phyloP scores from a whole-genome alignment of 2,888 invertebrate genomes.

The Autographa pulchrina region DNA sequence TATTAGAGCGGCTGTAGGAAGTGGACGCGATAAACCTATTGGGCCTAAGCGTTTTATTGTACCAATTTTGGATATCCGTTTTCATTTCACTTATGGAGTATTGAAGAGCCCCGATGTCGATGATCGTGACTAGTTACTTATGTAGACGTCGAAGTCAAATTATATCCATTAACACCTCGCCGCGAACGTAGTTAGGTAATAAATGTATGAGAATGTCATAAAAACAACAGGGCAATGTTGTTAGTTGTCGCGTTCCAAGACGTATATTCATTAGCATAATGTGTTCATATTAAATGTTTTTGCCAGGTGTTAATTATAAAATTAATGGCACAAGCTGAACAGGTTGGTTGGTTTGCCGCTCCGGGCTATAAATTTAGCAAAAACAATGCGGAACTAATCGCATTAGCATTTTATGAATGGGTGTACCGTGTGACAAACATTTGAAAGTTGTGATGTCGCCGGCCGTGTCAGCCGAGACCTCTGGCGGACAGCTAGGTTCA shows the following conservation, averaged over 20 bases:
- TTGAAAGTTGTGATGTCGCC: constrained; percentile 79
- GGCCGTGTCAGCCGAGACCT: constrained; percentile 47
- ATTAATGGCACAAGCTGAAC: constrained; percentile 70
- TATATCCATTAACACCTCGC: constrained; percentile 79
- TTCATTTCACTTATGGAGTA: constrained; percentile 69
- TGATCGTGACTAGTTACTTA: constrained; percentile 57
- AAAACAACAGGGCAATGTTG: constrained; percentile 47
- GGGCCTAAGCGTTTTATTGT: constrained; percentile 88
- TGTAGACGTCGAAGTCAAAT: constrained; percentile 69
- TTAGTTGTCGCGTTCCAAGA: constrained; percentile 54
- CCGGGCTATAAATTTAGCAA: constrained; percentile 78
- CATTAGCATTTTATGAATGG: constrained; percentile 85
- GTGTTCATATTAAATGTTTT: constrained; percentile 71
- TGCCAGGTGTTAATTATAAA: constrained; percentile 80
- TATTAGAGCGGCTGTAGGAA: constrained; percentile 87
- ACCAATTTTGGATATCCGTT: constrained; percentile 86
- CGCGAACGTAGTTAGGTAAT: constrained; percentile 49
- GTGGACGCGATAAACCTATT: constrained; percentile 87
- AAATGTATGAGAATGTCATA: constrained; percentile 60
- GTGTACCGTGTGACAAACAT: constrained; percentile 74
- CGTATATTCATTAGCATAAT: constrained; percentile 63
- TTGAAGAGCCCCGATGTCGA: constrained; percentile 67
- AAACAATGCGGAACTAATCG: constrained; percentile 80
- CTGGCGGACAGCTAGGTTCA: constrained; percentile 53
- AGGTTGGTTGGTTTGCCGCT: constrained; percentile 69